Percentiles rank a stretch among this genome's conserved stretches.
Conservation (phyloP, 2,888 invertebrate species). For the Amphimallon solstitiale region DNA sequence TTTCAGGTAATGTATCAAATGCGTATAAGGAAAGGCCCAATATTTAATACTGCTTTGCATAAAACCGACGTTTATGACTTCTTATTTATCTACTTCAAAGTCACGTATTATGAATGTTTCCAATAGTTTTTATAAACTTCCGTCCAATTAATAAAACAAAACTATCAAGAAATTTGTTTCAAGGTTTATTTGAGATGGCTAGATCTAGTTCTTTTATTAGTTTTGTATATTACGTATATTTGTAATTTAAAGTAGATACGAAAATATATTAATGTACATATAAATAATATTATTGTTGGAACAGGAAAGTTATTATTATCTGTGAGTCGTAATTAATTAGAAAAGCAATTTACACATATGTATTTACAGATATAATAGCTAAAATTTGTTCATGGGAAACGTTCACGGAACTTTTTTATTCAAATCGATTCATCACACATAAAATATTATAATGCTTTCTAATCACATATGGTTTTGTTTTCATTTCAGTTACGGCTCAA, state of each 20-base stretch:
- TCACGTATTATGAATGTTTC: not conserved
- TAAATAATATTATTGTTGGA: not conserved
- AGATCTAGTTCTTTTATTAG: not conserved
- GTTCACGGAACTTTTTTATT: constrained; percentile 16
- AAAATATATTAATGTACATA: no score
- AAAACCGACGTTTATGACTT: not conserved
- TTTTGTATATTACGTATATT: not conserved
- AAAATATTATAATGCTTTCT: constrained; percentile 14
- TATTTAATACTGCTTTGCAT: no score
- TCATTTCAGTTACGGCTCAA: constrained; percentile 76
- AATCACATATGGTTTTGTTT: constrained; percentile 5
- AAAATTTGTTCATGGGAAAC: constrained; percentile 8
- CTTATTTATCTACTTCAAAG: not conserved
- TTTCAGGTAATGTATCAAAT: no score
- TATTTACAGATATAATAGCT: not conserved
- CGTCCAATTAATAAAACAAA: constrained; percentile 20
- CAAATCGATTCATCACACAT: constrained; percentile 24
- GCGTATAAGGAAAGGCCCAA: no score
- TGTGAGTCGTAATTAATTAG: not conserved
- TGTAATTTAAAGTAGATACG: no score
- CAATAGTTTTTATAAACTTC: constrained; percentile 18
- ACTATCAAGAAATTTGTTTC: constrained; percentile 7
- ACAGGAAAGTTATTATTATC: constrained; percentile 11
- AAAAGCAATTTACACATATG: not conserved
- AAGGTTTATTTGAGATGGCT: constrained; percentile 26